Evolutionary conservation across 2,113 vertebrate genomes (phyloP).

Genomic region (Saguinus imperator): DNA sequence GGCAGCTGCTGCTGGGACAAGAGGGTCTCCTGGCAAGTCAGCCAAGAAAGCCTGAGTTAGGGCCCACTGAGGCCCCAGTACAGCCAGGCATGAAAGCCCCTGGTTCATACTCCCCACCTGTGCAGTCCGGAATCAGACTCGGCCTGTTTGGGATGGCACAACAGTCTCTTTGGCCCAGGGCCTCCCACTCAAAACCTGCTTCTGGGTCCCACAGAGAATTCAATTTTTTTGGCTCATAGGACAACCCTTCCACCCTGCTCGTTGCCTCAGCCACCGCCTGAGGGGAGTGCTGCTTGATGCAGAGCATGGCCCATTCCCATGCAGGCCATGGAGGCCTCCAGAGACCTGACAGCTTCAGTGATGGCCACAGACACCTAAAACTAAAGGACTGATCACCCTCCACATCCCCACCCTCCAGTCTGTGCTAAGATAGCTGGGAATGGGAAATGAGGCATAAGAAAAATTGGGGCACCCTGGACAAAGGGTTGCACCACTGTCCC

Average conservation of each 20-base stretch:
- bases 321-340: background rate
- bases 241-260: background rate
- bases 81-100: background rate
- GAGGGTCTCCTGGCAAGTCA: background rate
- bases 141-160: background rate
- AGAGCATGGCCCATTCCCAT: background rate
- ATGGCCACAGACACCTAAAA: background rate
- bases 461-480: background rate
- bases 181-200: background rate
- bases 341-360: background rate
- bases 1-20: background rate
- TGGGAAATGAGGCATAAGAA: background rate
- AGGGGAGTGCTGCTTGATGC: background rate
- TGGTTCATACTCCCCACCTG: too few relatives aligned
- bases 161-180: background rate
- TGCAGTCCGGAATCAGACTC: too few relatives aligned
- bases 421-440: background rate
- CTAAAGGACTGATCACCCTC: background rate
- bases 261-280: rapidly evolving
- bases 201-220: background rate
- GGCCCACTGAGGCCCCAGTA: background rate
- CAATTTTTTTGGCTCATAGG: background rate
- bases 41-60: background rate
- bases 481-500: background rate
- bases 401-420: background rate